Base-by-base conservation (phyloP, 1,140 invertebrate species). In the Brachionus plicatilis region DNA sequence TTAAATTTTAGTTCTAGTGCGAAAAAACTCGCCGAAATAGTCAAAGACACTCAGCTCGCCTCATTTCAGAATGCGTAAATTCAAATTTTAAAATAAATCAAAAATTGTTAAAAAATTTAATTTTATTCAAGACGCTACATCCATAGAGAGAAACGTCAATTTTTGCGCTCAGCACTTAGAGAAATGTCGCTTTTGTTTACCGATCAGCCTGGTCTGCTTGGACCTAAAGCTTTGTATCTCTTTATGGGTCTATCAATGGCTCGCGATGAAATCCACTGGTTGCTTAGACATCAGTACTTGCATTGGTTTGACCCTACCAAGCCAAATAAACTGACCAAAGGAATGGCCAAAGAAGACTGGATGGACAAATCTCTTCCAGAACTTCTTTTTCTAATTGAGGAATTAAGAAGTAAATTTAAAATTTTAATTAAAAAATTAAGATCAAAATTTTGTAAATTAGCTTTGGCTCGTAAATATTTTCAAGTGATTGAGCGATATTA, bases 341-440 rank as follows among this genome's bases (percentile, higher is more conserved):
- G 89, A 82, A 85, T 89, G 50, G 86, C 88, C 12, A 87, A 87
- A 66, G 89, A 90, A 37, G 79, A 82, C 20, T 82, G 79, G 79
- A 82, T 85, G 33, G 85, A 83, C 86, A 89, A 96, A 72, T 96
- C 98, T 88, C 91, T 99, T 33, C 97, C 98, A 7, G 98, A 99
- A 91, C 90, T 99, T 29, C 90, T 99, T 1, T 99, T 99, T 89
- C 96, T 99, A 86, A 98, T 99, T 92, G 96, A 98, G 90, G 97
- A 99, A 90, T 89, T 99, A 29, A 92, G 96, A 88, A 91, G 91
- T 89, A 45, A 20, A 50, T 83, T 60, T 41, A 65, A 29, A 12
- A 82, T 20, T 47, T 27, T 83, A 0, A 43, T 78, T 29, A 33
- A 53, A 43, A 60, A 45, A 83, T 17, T 4, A 78, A 56, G 17